phyloP scores from a whole-genome alignment of 2,888 invertebrate species.

The Orthosia gothica region DNA sequence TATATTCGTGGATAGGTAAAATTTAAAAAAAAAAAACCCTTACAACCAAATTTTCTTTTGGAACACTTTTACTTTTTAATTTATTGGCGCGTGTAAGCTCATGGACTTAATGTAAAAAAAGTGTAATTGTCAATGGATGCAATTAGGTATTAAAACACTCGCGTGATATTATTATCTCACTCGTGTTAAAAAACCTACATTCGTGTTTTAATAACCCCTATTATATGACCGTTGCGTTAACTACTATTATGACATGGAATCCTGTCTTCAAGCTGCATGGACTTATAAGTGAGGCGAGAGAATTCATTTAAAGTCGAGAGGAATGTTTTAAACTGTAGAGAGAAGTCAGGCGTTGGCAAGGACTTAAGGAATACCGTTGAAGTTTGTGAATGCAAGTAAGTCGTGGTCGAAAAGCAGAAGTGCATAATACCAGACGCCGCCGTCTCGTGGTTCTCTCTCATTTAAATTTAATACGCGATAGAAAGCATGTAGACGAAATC shows the following conservation, averaged over 20 bases:
- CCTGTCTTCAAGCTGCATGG: constrained; percentile 23
- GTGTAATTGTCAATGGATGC: too few species aligned
- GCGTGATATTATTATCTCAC: too few species aligned
- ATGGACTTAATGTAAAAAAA: too few species aligned
- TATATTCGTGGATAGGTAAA: too few species aligned
- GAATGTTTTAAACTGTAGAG: constrained; percentile 58
- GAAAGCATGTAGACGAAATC: constrained; percentile 60
- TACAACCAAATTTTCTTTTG: too few species aligned
- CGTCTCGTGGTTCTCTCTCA: constrained; percentile 46
- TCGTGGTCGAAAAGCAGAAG: constrained; percentile 39
- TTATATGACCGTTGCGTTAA: too few species aligned
- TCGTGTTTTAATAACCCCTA: too few species aligned
- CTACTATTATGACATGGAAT: constrained; percentile 36
- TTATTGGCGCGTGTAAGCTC: too few species aligned
- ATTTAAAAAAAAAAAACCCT: too few species aligned
- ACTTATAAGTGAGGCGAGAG: constrained; percentile 32
- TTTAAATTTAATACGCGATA: constrained; percentile 61
- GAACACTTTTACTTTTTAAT: too few species aligned
- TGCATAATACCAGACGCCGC: constrained; percentile 47
- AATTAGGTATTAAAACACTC: too few species aligned
- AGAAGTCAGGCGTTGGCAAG: constrained; percentile 40
- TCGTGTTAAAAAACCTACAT: too few species aligned
- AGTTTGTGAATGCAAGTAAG: constrained; percentile 60
- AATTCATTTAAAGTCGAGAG: constrained; percentile 46
- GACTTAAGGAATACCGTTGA: constrained; percentile 28